These are phyloP conservation scores for Thinocorus orbignyianus DNA, from an alignment of 2,113 vertebrate genomes.

Conservation along the genomic window DNA sequence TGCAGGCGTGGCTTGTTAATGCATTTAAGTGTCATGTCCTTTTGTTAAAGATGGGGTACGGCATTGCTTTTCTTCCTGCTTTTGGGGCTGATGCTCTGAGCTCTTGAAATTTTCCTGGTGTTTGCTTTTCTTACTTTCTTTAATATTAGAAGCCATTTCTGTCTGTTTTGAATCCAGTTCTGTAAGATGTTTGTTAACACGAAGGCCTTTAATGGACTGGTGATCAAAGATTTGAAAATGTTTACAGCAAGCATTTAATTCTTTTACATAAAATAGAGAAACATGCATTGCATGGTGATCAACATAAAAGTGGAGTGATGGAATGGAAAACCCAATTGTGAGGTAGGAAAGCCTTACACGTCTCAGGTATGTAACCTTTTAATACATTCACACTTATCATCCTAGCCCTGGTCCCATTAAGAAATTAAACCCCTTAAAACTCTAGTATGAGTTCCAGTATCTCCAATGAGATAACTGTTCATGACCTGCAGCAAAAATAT, in stretches of 20 bases:
- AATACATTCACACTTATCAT: background rate
- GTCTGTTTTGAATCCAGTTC: background rate
- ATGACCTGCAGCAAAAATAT: background rate
- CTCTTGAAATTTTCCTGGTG: background rate
- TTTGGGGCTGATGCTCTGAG: constrained; percentile 31
- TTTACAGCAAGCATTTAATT: background rate
- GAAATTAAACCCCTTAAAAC: background rate
- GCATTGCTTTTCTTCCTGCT: constrained; percentile 15
- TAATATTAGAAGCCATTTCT: constrained; percentile 25
- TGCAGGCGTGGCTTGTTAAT: constrained; percentile 47
- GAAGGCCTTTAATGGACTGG: background rate
- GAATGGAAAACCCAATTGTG: background rate
- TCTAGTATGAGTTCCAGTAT: background rate
- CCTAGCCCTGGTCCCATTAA: background rate
- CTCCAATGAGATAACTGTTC: background rate
- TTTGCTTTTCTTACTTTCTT: background rate
- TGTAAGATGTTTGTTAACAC: background rate
- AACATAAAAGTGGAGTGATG: background rate
- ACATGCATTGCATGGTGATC: background rate
- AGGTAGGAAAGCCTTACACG: background rate
- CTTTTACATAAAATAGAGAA: background rate
- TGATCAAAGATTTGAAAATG: background rate
- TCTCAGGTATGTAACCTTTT: background rate
- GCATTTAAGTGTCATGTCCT: constrained; percentile 23
- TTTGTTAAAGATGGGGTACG: constrained; percentile 47